Evolutionary conservation across 2,888 invertebrate species (phyloP), one percentile per base, ranked within the genome.

Genomic region (Cosmia pyralina): DNA sequence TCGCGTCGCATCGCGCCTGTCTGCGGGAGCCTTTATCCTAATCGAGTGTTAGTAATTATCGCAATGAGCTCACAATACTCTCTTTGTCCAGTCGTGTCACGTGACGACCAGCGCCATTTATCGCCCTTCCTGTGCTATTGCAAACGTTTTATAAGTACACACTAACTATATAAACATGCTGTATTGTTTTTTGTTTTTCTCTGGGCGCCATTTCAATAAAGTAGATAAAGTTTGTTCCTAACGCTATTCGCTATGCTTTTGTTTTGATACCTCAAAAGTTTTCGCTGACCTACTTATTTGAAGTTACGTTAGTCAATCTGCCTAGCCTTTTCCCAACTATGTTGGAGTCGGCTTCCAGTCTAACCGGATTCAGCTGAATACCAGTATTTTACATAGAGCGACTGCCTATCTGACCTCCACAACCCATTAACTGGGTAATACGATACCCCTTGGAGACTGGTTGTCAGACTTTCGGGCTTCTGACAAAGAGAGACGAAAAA

Each of bases 31-130:
- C 38, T 38, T 38, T 81, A 69, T 58, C 63, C 69, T 77, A 73
- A 81, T 69, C 73, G 41, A 77, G 55, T 67, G 22, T 52, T 67
- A 38, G 28, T 76, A 78, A 55, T 70, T 75, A 79, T 75, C 75
- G 52, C 41, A 69, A 53, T 44, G 59, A 67, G 57, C 34, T 46
- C 22, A 75, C 52, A 81, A 71, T 55, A 66, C 68, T 63, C 74
- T 70, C 70, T 82, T 81, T 81, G 70, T 77, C 55, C 64, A 67
- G 17, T 53, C 41, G 6, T 11, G 64, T 74, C 74, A 78, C 75
- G 81, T 74, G 81, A 82, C 60, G 46, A 62, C 62, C 55, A 58
- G 55, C 48, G 63, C 62, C 50, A 66, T 78, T 82, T 81, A 81
- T 81, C 81, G 65, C 53, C 11, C 53, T 70, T 74, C 70, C 74